phyloP scores from a whole-genome alignment of 2,797 vertebrate genomes.

The Amphiprion clarkii region DNA sequence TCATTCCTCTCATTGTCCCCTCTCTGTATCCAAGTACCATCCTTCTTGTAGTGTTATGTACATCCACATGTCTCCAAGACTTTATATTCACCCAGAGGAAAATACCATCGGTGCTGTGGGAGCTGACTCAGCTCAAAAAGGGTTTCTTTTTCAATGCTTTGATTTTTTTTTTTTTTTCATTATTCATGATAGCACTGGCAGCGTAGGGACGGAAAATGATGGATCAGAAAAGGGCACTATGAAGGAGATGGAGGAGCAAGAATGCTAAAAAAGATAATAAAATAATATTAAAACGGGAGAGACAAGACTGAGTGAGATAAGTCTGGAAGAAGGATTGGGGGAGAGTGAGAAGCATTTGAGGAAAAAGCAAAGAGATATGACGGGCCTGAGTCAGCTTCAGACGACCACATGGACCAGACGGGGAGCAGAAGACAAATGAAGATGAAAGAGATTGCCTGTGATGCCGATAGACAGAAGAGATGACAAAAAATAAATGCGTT shows the following conservation, averaged over 20 bases:
- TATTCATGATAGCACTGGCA: slow-evolving; percentile 67
- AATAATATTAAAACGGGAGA: slow-evolving; percentile 70
- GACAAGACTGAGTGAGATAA: slow-evolving; percentile 65
- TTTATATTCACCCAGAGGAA: slow-evolving; percentile 40
- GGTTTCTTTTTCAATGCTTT: slow-evolving; percentile 42
- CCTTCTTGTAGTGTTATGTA: slow-evolving; percentile 11
- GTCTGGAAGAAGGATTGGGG: slow-evolving; percentile 55
- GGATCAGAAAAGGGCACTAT: slow-evolving; percentile 66
- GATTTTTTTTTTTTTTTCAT: slow-evolving; percentile 44
- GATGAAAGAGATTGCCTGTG: slow-evolving; percentile 66
- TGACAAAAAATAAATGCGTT: slow-evolving; percentile 49
- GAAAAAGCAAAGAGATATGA: slow-evolving; percentile 46
- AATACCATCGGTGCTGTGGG: slow-evolving; percentile 45
- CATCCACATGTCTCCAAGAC: slow-evolving; percentile 17
- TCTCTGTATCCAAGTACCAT: neutral
- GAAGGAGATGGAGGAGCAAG: slow-evolving; percentile 44
- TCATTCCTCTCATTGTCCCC: slow-evolving; percentile 5
- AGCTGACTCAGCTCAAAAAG: slow-evolving; percentile 69
- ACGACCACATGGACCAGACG: slow-evolving; percentile 51
- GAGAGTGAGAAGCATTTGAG: slow-evolving; percentile 24
- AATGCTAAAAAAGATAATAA: slow-evolving; percentile 62
- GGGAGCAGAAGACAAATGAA: slow-evolving; percentile 50
- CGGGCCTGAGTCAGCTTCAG: slow-evolving; percentile 55
- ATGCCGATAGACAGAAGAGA: slow-evolving; percentile 54
- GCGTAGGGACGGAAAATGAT: slow-evolving; percentile 64